Base-by-base conservation (phyloP, 2,113 vertebrate genomes). In the Gasterosteus nipponicus region DNA sequence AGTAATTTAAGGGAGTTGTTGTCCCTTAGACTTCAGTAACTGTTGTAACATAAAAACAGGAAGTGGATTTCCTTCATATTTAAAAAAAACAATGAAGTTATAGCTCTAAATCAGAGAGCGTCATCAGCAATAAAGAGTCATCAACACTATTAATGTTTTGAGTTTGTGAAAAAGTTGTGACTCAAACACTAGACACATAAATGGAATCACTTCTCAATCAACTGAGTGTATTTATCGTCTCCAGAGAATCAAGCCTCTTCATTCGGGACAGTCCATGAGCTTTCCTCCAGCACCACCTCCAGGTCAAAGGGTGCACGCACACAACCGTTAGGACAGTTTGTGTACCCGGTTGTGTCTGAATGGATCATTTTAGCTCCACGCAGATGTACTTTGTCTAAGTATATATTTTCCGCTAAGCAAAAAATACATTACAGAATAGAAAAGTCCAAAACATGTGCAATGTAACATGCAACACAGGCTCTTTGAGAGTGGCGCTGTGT, bases 271-370 rank as follows among this genome's bases (percentile, higher is more conserved):
- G 35, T 29, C 19, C 38, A 16, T 53, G 2, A 29, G 51, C 47
- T 67, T 33, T 75, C 66, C 61, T 75, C 47, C 57, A 80, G 77
- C 16, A 10, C 77, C 73, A 41, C 68, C 72, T 26, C 51, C 41
- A 68, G 82, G 67, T 19, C 26, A n/a, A 33, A 53, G 0, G 9
- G 6, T 26, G 33, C 59, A 18, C 10, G 38, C 54, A 42, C 35
- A 75, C 18, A 19, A 35, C 9, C 10, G 38, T 56, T 10, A 31
- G 18, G 8, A 41, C 8, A 38, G 38, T 12, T 7, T 39, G 38
- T 31, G 31, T 35, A 8, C 18, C 47, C 26, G 7, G 29, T 8
- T 35, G 7, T 7, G 51, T 57, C 12, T 56, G 35, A 59, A 16
- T 6, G 57, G 19, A 58, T 47, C 2, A 51, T 19, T 47, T 58